These are phyloP conservation scores for Glossosoma conforme DNA, from an alignment of 1,140 invertebrate genomes.

Conservation along the genomic window DNA sequence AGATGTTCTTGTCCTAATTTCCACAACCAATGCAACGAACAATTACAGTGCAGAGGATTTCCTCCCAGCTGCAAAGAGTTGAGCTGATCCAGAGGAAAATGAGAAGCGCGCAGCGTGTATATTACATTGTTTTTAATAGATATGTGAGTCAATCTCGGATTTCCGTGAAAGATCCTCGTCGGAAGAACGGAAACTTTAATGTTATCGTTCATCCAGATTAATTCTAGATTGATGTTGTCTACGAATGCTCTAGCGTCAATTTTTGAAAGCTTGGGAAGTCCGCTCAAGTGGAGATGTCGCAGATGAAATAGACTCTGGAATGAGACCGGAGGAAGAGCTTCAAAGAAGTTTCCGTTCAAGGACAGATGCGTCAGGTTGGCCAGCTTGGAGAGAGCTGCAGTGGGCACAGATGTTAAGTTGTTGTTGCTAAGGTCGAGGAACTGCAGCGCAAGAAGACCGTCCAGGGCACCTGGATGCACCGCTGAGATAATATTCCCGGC, in stretches of 20 bases:
- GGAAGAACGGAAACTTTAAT: constrained; percentile 63
- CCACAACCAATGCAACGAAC: constrained; percentile 82
- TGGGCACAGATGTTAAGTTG: constrained; percentile 73
- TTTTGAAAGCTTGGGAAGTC: constrained; percentile 57
- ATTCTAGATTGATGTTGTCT: constrained; percentile 77
- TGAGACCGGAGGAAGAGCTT: constrained; percentile 61
- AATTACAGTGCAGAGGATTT: constrained; percentile 83
- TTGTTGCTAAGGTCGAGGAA: constrained; percentile 75
- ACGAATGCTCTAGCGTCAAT: constrained; percentile 74
- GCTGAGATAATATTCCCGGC: constrained; percentile 68
- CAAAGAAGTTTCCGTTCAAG: constrained; percentile 72
- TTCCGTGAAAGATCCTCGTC: constrained; percentile 67
- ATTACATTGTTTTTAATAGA: constrained; percentile 68
- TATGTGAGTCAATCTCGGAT: constrained; percentile 66
- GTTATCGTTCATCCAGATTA: constrained; percentile 72
- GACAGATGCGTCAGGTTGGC: constrained; percentile 66
- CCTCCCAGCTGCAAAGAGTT: constrained; percentile 66
- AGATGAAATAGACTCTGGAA: constrained; percentile 77
- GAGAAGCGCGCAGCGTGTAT: constrained; percentile 66
- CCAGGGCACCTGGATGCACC: constrained; percentile 62
- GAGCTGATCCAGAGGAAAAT: constrained; percentile 73
- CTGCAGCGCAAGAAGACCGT: constrained; percentile 61
- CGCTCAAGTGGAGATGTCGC: constrained; percentile 64
- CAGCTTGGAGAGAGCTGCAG: constrained; percentile 66
- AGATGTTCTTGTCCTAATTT: constrained; percentile 58